Evolutionary conservation across 2,113 vertebrate genomes (phyloP).

Genomic region (Austrofundulus limnaeus): DNA sequence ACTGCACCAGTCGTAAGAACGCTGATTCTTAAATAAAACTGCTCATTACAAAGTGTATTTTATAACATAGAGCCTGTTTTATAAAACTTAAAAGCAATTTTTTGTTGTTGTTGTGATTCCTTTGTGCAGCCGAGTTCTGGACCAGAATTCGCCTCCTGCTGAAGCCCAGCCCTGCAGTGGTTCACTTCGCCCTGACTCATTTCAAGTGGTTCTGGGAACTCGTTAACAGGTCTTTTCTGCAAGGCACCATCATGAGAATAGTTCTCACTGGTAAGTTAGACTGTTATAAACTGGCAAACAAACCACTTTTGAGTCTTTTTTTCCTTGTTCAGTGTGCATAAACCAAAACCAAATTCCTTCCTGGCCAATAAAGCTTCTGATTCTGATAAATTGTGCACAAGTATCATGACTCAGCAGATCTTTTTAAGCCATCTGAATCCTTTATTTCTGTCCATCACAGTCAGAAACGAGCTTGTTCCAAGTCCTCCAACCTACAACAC

Average conservation of each 20-base stretch:
- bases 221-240: conserved; percentile 86
- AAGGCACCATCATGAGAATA: conserved; percentile 82
- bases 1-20: conserved; percentile 89
- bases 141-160: conserved; percentile 77
- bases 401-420: no score
- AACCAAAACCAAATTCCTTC: no score
- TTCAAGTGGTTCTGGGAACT: conserved; percentile 89
- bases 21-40: no score
- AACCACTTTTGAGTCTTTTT: neutral
- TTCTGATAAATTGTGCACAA: no score
- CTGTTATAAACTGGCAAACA: neutral
- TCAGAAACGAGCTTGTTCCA: conserved; percentile 86
- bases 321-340: no score
- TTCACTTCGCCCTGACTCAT: conserved; percentile 88
- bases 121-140: conserved; percentile 85
- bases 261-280: conserved; percentile 84
- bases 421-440: no score
- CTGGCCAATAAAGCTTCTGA: no score
- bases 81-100: neutral
- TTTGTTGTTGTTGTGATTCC: neutral
- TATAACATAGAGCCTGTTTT: no score
- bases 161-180: conserved; percentile 81
- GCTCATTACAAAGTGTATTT: no score
- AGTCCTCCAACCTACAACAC: conserved; percentile 93
- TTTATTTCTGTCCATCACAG: conserved; percentile 69